Evolutionary conservation across 1,140 invertebrate genomes (phyloP).

Genomic region (Philopotamus ludificatus): DNA sequence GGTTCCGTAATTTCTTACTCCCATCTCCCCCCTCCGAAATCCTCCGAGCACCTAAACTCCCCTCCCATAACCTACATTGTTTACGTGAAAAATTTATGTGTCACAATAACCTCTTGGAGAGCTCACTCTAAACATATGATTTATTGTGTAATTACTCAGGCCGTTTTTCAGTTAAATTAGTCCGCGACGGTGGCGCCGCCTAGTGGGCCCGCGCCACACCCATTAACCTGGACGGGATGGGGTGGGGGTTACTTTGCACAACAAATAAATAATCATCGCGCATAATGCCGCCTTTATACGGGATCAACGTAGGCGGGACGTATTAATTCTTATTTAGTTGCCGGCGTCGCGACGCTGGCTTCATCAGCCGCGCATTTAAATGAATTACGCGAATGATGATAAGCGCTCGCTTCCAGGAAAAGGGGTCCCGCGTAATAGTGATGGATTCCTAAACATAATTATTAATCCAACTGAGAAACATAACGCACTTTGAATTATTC

Average conservation of each 20-base stretch:
- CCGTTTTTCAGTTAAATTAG: conserved; percentile 13
- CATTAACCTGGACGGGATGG: not conserved
- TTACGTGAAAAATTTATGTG: not conserved
- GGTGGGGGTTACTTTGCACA: not conserved
- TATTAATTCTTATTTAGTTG: conserved; percentile 11
- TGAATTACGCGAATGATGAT: not conserved
- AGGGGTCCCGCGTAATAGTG: not conserved
- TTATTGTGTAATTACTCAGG: conserved; percentile 11
- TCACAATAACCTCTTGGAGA: not conserved
- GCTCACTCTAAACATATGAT: conserved; percentile 1
- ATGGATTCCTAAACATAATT: no score
- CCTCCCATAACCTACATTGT: not conserved
- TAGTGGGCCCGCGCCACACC: not conserved
- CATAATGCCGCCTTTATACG: not conserved
- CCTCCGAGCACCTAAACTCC: not conserved
- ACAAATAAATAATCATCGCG: conserved; percentile 6
- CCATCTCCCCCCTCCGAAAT: no score
- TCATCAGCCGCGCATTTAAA: not conserved
- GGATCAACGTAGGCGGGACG: not conserved
- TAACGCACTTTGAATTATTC: no score
- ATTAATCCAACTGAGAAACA: no score
- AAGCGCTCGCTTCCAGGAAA: not conserved
- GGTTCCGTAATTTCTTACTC: not conserved
- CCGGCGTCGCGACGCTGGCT: not conserved
- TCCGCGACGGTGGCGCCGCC: not conserved